phyloP scores from a whole-genome alignment of 1,140 invertebrate species.

The Anastatus disparis region DNA sequence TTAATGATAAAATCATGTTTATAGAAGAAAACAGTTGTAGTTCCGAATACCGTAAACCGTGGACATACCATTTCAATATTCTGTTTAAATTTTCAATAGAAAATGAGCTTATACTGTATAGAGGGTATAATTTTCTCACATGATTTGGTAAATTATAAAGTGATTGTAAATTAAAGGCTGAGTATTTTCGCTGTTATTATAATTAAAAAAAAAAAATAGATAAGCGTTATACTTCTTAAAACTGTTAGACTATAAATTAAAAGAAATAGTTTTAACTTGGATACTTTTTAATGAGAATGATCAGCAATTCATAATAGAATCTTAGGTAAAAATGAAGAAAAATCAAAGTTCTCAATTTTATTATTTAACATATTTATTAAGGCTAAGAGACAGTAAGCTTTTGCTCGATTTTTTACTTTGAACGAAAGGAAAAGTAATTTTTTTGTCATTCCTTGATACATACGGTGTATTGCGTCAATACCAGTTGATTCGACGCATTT shows the following conservation, averaged over 20 bases:
- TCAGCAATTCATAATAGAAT: neutral
- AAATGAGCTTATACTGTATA: too few species aligned
- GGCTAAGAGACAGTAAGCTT: neutral
- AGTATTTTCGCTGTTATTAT: conserved; percentile 11
- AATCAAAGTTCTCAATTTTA: neutral
- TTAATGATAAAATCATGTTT: neutral
- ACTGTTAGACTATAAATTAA: too few species aligned
- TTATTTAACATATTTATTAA: neutral
- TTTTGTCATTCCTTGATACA: neutral
- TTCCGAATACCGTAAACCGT: neutral
- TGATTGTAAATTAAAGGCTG: conserved; percentile 30
- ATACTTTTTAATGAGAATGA: conserved; percentile 29
- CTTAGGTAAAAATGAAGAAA: neutral
- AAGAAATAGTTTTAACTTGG: conserved; percentile 34
- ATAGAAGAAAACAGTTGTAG: neutral
- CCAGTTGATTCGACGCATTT: neutral
- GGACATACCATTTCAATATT: neutral
- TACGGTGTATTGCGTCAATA: neutral
- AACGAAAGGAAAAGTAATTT: neutral
- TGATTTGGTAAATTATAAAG: conserved; percentile 26
- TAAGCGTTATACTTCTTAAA: conserved; percentile 23
- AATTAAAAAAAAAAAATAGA: conserved; percentile 33
- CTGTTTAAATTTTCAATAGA: conserved; percentile 40
- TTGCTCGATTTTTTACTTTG: neutral
- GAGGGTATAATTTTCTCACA: conserved; percentile 27